These are phyloP conservation scores for Zootermopsis nevadensis DNA, from an alignment of 2,888 invertebrate species.

Conservation along the genomic window DNA sequence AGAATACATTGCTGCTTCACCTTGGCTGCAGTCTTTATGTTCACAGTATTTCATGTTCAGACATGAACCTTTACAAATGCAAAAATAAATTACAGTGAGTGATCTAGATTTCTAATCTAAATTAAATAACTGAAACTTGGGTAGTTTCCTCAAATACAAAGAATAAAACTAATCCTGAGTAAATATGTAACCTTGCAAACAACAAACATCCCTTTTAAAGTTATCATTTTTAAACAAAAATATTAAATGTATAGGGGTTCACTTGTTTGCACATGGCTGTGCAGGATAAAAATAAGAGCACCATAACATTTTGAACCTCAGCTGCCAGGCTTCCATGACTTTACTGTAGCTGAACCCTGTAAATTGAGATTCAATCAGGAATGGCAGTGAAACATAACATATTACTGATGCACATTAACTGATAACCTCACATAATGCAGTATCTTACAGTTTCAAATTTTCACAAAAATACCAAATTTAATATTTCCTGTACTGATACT, in stretches of 20 bases:
- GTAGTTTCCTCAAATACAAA: background rate
- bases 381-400: background rate
- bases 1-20: background rate
- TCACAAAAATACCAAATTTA: background rate
- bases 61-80: background rate
- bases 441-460: background rate
- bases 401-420: background rate
- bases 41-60: background rate
- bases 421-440: background rate
- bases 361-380: background rate
- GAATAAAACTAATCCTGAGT: conserved; percentile 10
- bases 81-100: background rate
- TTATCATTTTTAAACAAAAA: conserved; percentile 8
- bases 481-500: background rate
- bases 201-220: conserved; percentile 11
- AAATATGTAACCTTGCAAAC: conserved; percentile 5
- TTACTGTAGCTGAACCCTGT: background rate
- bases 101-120: background rate
- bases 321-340: too few relatives aligned
- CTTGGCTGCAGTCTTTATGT: background rate
- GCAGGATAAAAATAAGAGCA: conserved; percentile 20
- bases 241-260: background rate
- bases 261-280: background rate
- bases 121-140: background rate
- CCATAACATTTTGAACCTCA: background rate